Conservation (phyloP, 2,797 vertebrate genomes). For the Oceanodroma leucorhoa region DNA sequence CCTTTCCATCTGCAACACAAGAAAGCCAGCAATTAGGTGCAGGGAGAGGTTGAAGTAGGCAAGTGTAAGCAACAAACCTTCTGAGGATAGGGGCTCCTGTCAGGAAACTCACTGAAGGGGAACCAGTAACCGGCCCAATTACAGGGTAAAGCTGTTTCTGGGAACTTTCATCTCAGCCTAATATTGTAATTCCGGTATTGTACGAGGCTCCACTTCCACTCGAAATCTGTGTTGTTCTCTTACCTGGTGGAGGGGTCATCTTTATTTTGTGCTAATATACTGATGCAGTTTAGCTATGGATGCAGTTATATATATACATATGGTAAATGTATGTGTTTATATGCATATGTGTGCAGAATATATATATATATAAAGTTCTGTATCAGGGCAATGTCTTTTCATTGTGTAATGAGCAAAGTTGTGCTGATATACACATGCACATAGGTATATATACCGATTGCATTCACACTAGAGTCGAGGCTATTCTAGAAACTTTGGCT, state of each 20-base stretch:
- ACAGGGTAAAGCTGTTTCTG: constrained; percentile 39
- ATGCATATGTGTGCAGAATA: neutral
- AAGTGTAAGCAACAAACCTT: constrained; percentile 35
- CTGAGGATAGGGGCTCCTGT: constrained; percentile 36
- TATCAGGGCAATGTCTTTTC: neutral
- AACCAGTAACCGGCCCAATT: constrained; percentile 49
- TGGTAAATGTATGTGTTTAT: neutral
- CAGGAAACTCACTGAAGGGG: constrained; percentile 50
- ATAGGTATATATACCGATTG: neutral
- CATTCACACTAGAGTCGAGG: neutral
- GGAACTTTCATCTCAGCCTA: constrained; percentile 25
- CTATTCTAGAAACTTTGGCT: neutral
- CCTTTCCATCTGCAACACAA: constrained; percentile 18
- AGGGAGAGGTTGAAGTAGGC: constrained; percentile 9
- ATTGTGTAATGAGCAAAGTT: neutral
- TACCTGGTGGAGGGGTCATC: neutral
- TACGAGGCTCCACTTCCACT: neutral
- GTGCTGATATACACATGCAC: neutral
- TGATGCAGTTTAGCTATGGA: neutral
- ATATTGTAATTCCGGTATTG: neutral
- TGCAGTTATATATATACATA: fast-evolving
- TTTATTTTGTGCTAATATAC: neutral
- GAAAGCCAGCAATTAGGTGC: constrained; percentile 15
- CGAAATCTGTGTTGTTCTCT: neutral
- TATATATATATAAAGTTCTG: neutral